Percentiles rank a stretch among this genome's conserved stretches.
Conservation (phyloP, 2,113 vertebrate genomes). For the Hippocampus abdominalis region DNA sequence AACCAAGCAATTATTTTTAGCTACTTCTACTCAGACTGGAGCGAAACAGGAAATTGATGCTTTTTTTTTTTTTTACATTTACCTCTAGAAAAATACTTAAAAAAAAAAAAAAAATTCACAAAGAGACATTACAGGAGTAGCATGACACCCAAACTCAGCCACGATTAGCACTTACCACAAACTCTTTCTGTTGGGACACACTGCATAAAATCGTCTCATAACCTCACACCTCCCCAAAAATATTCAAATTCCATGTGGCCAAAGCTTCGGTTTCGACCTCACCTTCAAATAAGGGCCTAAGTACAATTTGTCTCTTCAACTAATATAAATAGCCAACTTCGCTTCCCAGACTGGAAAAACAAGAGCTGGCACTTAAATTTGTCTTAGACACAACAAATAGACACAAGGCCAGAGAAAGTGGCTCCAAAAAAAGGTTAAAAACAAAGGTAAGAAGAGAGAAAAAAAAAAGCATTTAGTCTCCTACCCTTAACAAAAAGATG, state of each 20-base stretch:
- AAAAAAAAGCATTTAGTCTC: not conserved
- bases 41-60: conserved; percentile 45
- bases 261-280: not conserved
- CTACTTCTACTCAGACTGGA: conserved; percentile 62
- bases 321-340: not conserved
- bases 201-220: not conserved
- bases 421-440: not conserved
- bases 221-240: not conserved
- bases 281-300: not conserved
- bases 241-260: not conserved
- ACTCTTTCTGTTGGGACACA: not conserved
- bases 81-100: no score
- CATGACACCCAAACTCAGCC: no score
- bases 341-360: not conserved
- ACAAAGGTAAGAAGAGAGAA: not conserved
- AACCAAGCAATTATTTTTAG: conserved; percentile 76
- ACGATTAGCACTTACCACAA: not conserved
- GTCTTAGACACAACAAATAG: not conserved
- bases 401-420: not conserved
- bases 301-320: not conserved
- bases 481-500: not conserved
- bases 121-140: no score
- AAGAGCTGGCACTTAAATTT: not conserved
- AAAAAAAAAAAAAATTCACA: no score
- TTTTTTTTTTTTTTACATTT: no score